Percentiles rank a stretch among this genome's conserved stretches.
Evolutionary conservation across 1,140 invertebrate genomes (phyloP).

Genomic region (Dinoponera quadriceps): DNA sequence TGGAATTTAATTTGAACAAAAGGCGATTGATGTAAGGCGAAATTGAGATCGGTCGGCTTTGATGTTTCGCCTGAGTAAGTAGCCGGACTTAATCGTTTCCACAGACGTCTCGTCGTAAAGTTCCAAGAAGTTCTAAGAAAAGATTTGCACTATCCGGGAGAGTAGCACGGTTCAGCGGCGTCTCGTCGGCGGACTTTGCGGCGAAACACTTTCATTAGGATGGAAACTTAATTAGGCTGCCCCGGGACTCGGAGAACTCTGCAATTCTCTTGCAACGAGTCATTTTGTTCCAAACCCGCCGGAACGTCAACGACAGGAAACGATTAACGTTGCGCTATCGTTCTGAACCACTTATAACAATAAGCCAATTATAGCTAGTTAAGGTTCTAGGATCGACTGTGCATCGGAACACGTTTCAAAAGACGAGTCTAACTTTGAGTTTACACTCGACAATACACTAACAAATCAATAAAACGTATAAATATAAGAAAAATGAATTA

Average conservation of each 20-base stretch:
- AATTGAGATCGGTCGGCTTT: conserved; percentile 50
- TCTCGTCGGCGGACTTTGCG: conserved; percentile 28
- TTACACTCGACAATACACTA: not conserved
- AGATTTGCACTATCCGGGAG: conserved; percentile 54
- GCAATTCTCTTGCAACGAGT: conserved; percentile 38
- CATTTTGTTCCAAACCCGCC: conserved; percentile 16
- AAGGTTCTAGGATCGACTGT: not conserved
- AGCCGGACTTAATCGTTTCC: conserved; percentile 61
- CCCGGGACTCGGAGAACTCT: conserved; percentile 32
- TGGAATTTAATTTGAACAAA: conserved; percentile 30
- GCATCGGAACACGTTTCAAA: not conserved
- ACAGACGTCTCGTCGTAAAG: conserved; percentile 51
- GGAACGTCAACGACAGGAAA: conserved; percentile 32
- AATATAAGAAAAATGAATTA: not conserved
- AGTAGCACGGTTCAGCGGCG: conserved; percentile 6
- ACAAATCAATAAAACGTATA: too few species aligned
- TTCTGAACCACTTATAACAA: conserved; percentile 10
- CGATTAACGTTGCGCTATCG: conserved; percentile 3
- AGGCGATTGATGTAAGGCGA: not conserved
- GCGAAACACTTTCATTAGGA: conserved; percentile 61
- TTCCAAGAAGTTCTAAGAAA: conserved; percentile 61
- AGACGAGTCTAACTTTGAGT: not conserved
- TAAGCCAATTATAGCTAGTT: not conserved
- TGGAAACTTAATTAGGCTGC: conserved; percentile 59
- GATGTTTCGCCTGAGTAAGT: conserved; percentile 40